These are phyloP conservation scores for Propithecus perrieri DNA, from an alignment of 2,797 vertebrate species.

Conservation along the genomic window DNA sequence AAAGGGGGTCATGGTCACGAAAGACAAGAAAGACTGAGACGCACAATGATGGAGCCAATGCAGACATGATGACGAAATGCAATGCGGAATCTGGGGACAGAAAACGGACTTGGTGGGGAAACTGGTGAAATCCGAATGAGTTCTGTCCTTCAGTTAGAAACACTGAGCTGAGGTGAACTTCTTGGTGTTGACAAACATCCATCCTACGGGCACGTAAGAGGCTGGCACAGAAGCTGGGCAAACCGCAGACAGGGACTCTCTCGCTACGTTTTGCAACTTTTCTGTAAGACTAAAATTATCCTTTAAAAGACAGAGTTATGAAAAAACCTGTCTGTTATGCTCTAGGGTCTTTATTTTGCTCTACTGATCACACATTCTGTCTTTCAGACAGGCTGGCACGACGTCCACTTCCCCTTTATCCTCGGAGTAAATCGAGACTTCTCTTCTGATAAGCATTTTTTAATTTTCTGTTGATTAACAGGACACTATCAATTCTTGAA, in stretches of 20 bases:
- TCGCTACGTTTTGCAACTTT: background rate
- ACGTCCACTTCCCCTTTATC: background rate
- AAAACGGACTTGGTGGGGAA: background rate
- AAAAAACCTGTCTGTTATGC: background rate
- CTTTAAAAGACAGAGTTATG: background rate
- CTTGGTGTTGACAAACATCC: rapidly evolving
- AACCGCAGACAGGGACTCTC: background rate
- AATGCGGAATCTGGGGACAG: background rate
- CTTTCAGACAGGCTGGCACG: background rate
- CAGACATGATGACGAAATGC: rapidly evolving
- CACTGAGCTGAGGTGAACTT: background rate
- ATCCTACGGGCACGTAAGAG: background rate
- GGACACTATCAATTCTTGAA: background rate
- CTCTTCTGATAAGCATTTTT: background rate
- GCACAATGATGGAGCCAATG: background rate
- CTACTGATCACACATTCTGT: background rate
- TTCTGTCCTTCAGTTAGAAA: background rate
- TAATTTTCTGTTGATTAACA: background rate
- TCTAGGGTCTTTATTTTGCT: background rate
- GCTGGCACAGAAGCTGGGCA: background rate
- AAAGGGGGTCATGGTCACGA: background rate
- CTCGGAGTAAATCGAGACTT: background rate
- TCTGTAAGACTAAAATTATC: background rate
- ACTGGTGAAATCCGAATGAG: background rate
- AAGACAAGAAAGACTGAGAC: background rate